Evolutionary conservation across 1,140 invertebrate species (phyloP), one percentile per base, ranked within the genome.

Genomic region (Adelges cooleyi): DNA sequence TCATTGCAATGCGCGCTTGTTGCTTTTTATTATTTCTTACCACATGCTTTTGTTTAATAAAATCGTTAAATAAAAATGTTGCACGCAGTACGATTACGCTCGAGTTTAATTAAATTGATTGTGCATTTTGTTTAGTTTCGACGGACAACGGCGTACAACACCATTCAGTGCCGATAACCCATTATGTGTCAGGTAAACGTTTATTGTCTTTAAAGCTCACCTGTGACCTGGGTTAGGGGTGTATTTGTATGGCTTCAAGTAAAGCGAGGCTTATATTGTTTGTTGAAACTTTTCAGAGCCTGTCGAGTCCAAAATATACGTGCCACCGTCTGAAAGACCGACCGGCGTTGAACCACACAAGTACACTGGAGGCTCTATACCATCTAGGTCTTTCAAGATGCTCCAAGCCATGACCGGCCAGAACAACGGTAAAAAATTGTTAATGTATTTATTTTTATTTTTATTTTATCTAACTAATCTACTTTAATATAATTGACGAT

Each of bases 301-400:
- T 29, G n/a, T 62, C 25, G 42, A 62, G 33, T 62, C 56, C 22
- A 67, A 67, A 50, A 62, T 59, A 2, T 67, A 67, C 22, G 71
- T 84, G 27, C 85, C 82, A 65, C 79, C 83, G 11, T 86, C 83
- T 70, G 79, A 86, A 73, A 62, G 62, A 38, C 83, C 86, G 71
- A 80, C 80, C 68, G 82, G 80, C 27, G 79, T 75, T 65, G 86
- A 87, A 71, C 86, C 86, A 36, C 83, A 82, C 71, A 87, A 86
- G 71, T 92, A 92, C 72, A 86, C 80, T 65, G 89, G 89, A 66
- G 84, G 85, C 71, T 82, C 85, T 69, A 92, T 92, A 73, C 90
- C 90, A 48, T 90, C 88, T 67, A 82, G 87, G 72, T 90, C 89
- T 18, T 92, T 92, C 74, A 83, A 82, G 73, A 85, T 92, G 72